Base-by-base conservation (phyloP, 2,888 invertebrate genomes). In the Ferrisia virgata region DNA sequence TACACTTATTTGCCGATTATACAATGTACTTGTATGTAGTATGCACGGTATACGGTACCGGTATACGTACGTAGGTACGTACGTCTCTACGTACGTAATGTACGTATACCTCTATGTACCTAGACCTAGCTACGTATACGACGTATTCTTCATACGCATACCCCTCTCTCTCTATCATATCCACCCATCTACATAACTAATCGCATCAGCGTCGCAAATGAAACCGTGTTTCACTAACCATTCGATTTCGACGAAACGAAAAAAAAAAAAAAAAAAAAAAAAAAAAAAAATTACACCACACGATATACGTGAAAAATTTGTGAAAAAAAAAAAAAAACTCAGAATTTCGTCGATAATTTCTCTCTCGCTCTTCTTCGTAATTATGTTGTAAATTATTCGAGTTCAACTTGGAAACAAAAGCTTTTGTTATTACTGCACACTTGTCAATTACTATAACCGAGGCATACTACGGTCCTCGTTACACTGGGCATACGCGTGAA, bases 311-410 rank as follows among this genome's bases (percentile, higher is more conserved):
- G 76, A 18, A 33, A n/a, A 33, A 76, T 33, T 72, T 15, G 28
- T 33, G 33, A 13, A 64, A 28, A 28, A 22, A 76, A 33, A 9
- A 13, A n/a, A 22, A 22, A 22, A 58, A n/a, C 5, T 13, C 8
- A 22, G 8, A 8, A n/a, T 11, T n/a, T 76, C 76, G 36, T 3
- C 76, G 76, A 18, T 33, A 39, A 76, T 76, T 76, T 76, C 72
- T 33, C 33, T 64, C 18, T 33, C 33, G 8, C 18, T 28, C 28
- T 72, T 28, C 76, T 22, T 76, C 76, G 76, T 11, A 39, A 39
- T 76, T 39, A 76, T 64, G 28, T n/a, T 13, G 58, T 64, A 64
- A 64, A 64, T 64, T 64, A 64, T 64, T 64, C 47, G 47, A 47
- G 11, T 28, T 25, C 8, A 64, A 11, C 58, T 25, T 64, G 0